Percentiles rank a stretch among this genome's conserved stretches.
Evolutionary conservation across 2,113 vertebrate genomes (phyloP).

Genomic region (Thryonomys swinderianus): DNA sequence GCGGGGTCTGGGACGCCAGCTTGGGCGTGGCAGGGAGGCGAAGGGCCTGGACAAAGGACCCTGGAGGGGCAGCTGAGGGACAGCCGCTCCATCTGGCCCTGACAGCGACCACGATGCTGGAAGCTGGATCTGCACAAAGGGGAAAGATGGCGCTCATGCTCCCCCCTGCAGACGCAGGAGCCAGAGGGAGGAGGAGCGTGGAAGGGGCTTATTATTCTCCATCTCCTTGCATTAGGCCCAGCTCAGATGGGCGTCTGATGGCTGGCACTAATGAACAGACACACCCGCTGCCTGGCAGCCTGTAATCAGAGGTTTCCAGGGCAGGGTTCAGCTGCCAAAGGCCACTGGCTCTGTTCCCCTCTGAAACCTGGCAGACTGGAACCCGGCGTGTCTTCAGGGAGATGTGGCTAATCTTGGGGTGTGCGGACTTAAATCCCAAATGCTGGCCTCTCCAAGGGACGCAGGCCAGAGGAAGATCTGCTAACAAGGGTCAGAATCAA

Average conservation of each 20-base stretch:
- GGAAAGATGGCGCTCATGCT: neutral
- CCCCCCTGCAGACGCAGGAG: neutral
- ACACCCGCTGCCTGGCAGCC: neutral
- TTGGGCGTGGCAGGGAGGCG: neutral
- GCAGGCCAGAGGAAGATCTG: neutral
- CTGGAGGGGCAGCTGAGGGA: neutral
- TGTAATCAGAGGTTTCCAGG: neutral
- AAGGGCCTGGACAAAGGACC: neutral
- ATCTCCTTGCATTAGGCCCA: neutral
- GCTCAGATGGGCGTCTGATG: neutral
- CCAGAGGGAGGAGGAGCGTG: neutral
- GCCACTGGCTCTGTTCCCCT: neutral
- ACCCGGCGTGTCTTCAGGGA: neutral
- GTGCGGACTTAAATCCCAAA: neutral
- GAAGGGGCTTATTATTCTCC: conserved; percentile 15
- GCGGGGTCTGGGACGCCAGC: neutral
- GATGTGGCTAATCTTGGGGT: neutral
- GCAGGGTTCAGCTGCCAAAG: neutral
- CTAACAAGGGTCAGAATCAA: neutral
- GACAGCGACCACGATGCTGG: accelerated
- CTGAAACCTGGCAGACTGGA: neutral
- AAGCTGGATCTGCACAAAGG: neutral
- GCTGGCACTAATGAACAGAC: conserved; percentile 28
- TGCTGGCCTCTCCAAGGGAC: neutral
- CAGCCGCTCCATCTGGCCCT: neutral